Evolutionary conservation across 1,140 invertebrate species (phyloP), one percentile per base, ranked within the genome.

Genomic region (Pseudobourletiella spinata): DNA sequence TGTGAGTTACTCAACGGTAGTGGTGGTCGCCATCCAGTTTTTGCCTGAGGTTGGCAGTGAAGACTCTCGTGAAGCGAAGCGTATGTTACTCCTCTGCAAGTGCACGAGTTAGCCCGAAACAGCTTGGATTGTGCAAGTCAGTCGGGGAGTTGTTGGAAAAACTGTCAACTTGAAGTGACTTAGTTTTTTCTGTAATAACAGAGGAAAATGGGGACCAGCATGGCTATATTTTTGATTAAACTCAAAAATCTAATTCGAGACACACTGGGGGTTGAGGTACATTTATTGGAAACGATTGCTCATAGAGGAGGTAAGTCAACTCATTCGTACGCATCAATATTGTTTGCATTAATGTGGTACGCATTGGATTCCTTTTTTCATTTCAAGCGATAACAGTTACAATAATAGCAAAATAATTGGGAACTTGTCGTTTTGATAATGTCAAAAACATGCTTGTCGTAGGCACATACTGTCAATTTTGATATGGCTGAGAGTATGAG

Each of bases 301-400:
- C 52, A 62, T 18, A 66, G 55, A 66, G 65, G 65, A 61, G 65
- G 65, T 66, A 66, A 43, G 50, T 50, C 4, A n/a, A n/a, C n/a
- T n/a, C n/a, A n/a, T n/a, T n/a, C n/a, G n/a, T n/a, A n/a, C n/a
- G n/a, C n/a, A n/a, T n/a, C n/a, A n/a, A n/a, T n/a, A n/a, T n/a
- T n/a, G n/a, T n/a, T n/a, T n/a, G n/a, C n/a, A n/a, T n/a, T n/a
- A n/a, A n/a, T n/a, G n/a, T n/a, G n/a, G n/a, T n/a, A n/a, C 18
- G 18, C 8, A 57, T 44, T 57, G 18, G 24, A 43, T 18, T 35
- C n/a, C 16, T 44, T 24, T 58, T n/a, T 58, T 18, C 57, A 32
- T 28, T 46, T 46, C 48, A 44, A 28, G 22, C 35, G 8, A 39
- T n/a, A 11, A 11, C n/a, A 11, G 8, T 39, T n/a, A n/a, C n/a